phyloP scores from a whole-genome alignment of 2,888 invertebrate genomes.

The Ophraella communa region DNA sequence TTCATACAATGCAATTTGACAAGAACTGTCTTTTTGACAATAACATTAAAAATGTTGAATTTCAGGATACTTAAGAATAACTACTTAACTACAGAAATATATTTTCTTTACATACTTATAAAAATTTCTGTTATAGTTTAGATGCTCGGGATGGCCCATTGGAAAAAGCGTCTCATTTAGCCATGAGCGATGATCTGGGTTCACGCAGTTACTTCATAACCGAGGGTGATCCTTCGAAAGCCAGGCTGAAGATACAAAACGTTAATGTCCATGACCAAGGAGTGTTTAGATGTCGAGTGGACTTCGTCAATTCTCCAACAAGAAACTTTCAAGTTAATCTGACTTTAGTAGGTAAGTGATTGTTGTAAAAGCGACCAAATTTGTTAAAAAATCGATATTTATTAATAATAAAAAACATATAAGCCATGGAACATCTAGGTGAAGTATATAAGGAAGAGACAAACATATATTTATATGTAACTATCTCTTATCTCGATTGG shows the following conservation, averaged over 20 bases:
- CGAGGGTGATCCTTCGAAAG: conserved; percentile 74
- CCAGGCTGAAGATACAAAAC: conserved; percentile 75
- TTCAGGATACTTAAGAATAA: too few species aligned
- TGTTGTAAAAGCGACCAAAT: too few species aligned
- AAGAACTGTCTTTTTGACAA: too few species aligned
- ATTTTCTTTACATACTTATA: neutral
- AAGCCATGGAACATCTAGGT: too few species aligned
- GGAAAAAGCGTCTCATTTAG: conserved; percentile 73
- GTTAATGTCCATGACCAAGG: conserved; percentile 80
- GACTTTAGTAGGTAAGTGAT: conserved; percentile 88
- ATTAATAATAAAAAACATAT: too few species aligned
- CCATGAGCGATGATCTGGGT: conserved; percentile 79
- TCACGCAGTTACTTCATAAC: conserved; percentile 76
- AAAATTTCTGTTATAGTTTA: conserved; percentile 65
- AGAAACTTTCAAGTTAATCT: conserved; percentile 85
- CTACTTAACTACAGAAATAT: too few species aligned
- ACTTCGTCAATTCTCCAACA: conserved; percentile 88
- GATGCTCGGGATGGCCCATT: conserved; percentile 79
- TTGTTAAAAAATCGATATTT: too few species aligned
- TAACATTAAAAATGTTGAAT: too few species aligned
- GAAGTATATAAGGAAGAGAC: too few species aligned
- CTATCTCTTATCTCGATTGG: too few species aligned
- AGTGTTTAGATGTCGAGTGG: conserved; percentile 85
- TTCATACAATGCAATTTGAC: too few species aligned
- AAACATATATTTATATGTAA: too few species aligned